Evolutionary conservation across 2,888 invertebrate genomes (phyloP).

Genomic region (Acronicta alni): DNA sequence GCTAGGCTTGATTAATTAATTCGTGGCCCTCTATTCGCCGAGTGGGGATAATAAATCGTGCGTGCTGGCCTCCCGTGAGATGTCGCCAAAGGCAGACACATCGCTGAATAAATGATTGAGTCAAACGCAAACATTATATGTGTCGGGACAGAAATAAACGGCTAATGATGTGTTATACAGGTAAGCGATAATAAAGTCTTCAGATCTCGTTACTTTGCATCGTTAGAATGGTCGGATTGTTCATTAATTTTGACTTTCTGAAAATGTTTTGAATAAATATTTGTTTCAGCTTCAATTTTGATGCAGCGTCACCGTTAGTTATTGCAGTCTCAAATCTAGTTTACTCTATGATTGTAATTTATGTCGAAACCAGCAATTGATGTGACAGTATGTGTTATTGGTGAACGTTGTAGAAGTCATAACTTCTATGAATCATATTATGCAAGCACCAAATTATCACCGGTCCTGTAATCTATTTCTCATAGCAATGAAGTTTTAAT

Average conservation of each 20-base stretch:
- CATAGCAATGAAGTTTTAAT: constrained; percentile 9
- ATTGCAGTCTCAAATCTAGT: constrained; percentile 42
- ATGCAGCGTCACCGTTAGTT: constrained; percentile 19
- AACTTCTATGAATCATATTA: constrained; percentile 19
- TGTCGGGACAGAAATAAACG: constrained; percentile 83
- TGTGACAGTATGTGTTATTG: constrained; percentile 33
- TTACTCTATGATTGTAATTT: constrained; percentile 39
- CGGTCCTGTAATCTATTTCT: constrained; percentile 7
- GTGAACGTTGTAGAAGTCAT: constrained; percentile 7
- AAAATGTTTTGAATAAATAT: constrained; percentile 47
- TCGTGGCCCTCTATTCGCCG: constrained; percentile 77
- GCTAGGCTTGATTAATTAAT: constrained; percentile 88
- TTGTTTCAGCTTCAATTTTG: constrained; percentile 42
- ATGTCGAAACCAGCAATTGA: constrained; percentile 31
- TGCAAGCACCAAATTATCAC: constrained; percentile 11
- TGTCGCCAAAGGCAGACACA: constrained; percentile 80
- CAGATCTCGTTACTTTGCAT: constrained; percentile 78
- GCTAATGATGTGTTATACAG: constrained; percentile 87
- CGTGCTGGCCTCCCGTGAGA: constrained; percentile 85
- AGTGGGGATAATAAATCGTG: constrained; percentile 86
- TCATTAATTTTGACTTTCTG: constrained; percentile 62
- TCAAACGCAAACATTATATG: constrained; percentile 82
- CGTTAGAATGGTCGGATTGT: constrained; percentile 77
- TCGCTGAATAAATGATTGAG: constrained; percentile 86
- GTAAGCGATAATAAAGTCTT: constrained; percentile 85